Evolutionary conservation across 2,113 vertebrate species (phyloP), one percentile per base, ranked within the genome.

Genomic region (Camelus bactrianus): DNA sequence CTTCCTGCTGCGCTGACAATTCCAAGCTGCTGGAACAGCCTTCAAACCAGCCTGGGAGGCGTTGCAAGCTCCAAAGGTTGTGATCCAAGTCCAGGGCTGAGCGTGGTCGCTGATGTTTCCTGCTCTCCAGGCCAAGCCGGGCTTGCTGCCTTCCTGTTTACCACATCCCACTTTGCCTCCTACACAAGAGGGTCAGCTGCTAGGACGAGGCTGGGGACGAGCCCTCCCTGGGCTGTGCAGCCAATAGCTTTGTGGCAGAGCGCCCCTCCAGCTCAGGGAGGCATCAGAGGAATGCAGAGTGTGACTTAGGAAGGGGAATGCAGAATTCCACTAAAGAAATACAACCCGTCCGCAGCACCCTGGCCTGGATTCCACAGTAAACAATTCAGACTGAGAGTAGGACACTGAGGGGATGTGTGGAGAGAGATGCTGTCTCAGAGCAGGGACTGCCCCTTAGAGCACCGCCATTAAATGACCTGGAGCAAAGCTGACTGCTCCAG

Each of bases 91-190:
- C 70, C 56, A 26, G 64, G 64, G 24, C 81, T 72, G 77, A 96
- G 67, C 1, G 3, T 48, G 54, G 84, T 26, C 20, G 1, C 93
- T 82, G 87, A 69, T 85, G 52, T 93, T 96, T 89, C 82, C 95
- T 93, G 76, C 24, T 95, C 65, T 62, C 9, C 76, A 79, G 76
- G 72, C 94, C 81, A 89, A 94, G 56, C 70, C 16, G 60, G 46
- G 60, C 80, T 73, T 22, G 30, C 73, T 46, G 58, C 54, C 84
- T 97, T 98, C 98, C 97, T 97, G 98, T 97, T 97, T 97, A 97
- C 56, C 32, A 84, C 54, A 38, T 62, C 83, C 70, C 22, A 19
- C 92, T 60, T 69, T 64, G 70, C 90, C 42, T 95, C 76, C 32
- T 19, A 56, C 77, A 90, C 42, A 28, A 85, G 90, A 91, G 84